phyloP scores from a whole-genome alignment of 2,888 invertebrate genomes.

The Xestia ashworthii region DNA sequence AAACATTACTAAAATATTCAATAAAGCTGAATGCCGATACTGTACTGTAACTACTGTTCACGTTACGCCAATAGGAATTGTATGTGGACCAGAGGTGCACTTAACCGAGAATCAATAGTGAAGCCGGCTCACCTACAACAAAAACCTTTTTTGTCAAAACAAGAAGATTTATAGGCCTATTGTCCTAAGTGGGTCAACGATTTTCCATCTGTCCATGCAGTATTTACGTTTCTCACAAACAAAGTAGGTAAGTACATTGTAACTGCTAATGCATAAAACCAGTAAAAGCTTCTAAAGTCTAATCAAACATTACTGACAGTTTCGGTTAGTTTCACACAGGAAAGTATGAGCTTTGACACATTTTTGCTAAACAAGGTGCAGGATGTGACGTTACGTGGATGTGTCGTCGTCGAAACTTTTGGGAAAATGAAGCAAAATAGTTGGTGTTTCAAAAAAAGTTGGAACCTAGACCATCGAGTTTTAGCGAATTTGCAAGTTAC shows the following conservation, averaged over 20 bases:
- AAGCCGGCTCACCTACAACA: constrained; percentile 69
- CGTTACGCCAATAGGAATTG: constrained; percentile 52
- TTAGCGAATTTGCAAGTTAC: neutral
- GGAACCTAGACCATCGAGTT: neutral
- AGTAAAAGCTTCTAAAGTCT: constrained; percentile 63
- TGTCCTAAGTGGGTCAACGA: constrained; percentile 85
- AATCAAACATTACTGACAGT: constrained; percentile 52
- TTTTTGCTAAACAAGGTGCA: constrained; percentile 11
- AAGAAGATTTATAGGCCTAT: constrained; percentile 85
- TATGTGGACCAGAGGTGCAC: constrained; percentile 55
- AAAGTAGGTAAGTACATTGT: constrained; percentile 71
- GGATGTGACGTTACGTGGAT: neutral
- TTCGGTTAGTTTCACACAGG: constrained; percentile 48
- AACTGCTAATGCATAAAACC: constrained; percentile 73
- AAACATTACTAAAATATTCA: constrained; percentile 47
- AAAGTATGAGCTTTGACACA: constrained; percentile 30
- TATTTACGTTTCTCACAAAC: constrained; percentile 77
- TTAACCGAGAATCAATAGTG: constrained; percentile 69
- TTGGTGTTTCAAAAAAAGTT: neutral
- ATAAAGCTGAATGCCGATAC: constrained; percentile 52
- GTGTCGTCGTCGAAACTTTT: neutral
- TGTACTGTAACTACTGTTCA: constrained; percentile 37
- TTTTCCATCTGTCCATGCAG: constrained; percentile 77
- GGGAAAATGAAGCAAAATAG: neutral
- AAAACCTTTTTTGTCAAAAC: constrained; percentile 82